These are phyloP conservation scores for Mesoligia furuncula DNA, from an alignment of 2,888 invertebrate species.

Conservation along the genomic window DNA sequence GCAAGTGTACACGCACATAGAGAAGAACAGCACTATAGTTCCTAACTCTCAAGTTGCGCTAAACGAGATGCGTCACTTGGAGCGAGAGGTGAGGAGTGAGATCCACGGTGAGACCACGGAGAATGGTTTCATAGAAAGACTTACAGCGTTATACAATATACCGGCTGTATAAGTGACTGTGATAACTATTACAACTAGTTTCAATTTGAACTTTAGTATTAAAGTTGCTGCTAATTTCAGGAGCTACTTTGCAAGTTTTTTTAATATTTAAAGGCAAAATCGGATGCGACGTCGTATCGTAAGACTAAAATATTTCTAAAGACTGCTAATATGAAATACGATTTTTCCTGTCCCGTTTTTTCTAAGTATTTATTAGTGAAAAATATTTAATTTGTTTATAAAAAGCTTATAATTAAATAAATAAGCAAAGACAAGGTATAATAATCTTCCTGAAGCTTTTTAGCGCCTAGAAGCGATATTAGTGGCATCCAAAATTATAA, in stretches of 20 bases:
- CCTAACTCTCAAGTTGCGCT: constrained; percentile 68
- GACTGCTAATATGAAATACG: constrained; percentile 51
- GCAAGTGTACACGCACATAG: constrained; percentile 82
- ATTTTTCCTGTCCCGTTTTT: constrained; percentile 42
- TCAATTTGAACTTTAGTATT: constrained; percentile 38
- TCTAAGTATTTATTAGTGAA: constrained; percentile 24
- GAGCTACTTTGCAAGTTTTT: constrained; percentile 49
- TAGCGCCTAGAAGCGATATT: constrained; percentile 44
- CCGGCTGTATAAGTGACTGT: constrained; percentile 76
- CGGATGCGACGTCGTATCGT: constrained; percentile 28
- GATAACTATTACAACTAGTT: constrained; percentile 53
- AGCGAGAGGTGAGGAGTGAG: constrained; percentile 75
- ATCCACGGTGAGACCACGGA: constrained; percentile 78
- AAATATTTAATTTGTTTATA: not conserved
- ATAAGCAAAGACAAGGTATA: not conserved
- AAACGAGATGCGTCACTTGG: constrained; percentile 77
- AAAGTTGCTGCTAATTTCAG: constrained; percentile 9
- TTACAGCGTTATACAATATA: constrained; percentile 85
- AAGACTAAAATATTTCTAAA: constrained; percentile 36
- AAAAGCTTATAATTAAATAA: not conserved
- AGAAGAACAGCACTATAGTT: constrained; percentile 74
- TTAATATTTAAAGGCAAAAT: constrained; percentile 12
- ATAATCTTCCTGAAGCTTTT: constrained; percentile 10
- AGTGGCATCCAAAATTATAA: constrained; percentile 43
- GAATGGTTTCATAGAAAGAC: constrained; percentile 80